These are phyloP conservation scores for Cyanoderma ruficeps DNA, from an alignment of 2,113 vertebrate genomes.

Conservation along the genomic window DNA sequence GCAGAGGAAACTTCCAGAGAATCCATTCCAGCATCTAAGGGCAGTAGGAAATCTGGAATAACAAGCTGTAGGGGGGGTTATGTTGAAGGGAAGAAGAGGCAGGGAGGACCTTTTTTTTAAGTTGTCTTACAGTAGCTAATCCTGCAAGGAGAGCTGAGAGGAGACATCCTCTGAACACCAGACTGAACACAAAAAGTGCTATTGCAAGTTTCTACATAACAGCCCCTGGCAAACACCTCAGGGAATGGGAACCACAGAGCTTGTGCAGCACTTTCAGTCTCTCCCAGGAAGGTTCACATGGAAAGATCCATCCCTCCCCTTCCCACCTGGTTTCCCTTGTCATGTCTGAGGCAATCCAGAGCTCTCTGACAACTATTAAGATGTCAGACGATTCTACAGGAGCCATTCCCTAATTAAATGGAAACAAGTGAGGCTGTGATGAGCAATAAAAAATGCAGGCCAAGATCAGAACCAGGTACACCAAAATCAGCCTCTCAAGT, in stretches of 20 bases:
- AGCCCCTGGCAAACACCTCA: not conserved
- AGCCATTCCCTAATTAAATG: not conserved
- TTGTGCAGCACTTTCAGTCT: not conserved
- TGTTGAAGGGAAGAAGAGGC: not conserved
- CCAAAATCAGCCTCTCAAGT: not conserved
- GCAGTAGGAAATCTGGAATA: conserved; percentile 16
- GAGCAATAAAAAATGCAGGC: not conserved
- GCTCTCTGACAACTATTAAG: not conserved
- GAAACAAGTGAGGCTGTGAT: not conserved
- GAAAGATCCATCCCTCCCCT: not conserved
- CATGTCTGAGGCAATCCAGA: not conserved
- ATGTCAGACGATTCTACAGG: not conserved
- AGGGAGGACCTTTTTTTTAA: not conserved
- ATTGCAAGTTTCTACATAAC: not conserved
- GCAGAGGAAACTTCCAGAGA: not conserved
- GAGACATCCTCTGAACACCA: not conserved
- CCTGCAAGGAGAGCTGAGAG: not conserved
- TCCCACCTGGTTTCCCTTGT: not conserved
- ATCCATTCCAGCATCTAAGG: not conserved
- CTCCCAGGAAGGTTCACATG: not conserved
- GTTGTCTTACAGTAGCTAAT: not conserved
- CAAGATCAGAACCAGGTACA: not conserved
- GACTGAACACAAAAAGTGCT: not conserved
- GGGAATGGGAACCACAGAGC: not conserved
- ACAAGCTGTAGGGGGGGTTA: not conserved